Percentiles rank a stretch among this genome's conserved stretches.
phyloP scores from a whole-genome alignment of 2,888 invertebrate genomes.

The Calephelis perditalis region DNA sequence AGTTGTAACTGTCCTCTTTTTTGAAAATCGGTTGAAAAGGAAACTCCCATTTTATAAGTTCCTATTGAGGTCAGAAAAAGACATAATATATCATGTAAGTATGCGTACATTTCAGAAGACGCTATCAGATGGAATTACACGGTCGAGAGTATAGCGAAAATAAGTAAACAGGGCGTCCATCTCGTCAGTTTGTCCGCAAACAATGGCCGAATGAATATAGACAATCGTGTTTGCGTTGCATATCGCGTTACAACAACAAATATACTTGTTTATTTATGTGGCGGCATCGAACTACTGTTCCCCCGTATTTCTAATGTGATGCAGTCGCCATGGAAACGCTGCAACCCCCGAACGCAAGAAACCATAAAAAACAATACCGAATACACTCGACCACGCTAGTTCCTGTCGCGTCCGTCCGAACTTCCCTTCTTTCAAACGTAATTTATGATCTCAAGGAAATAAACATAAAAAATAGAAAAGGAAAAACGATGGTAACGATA shows the following conservation, averaged over 20 bases:
- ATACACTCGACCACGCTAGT: slow-evolving; percentile 68
- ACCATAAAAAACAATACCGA: slow-evolving; percentile 71
- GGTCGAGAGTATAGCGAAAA: slow-evolving; percentile 44
- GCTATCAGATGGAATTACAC: slow-evolving; percentile 43
- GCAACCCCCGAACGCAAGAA: slow-evolving; percentile 64
- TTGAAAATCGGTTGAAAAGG: too few relatives aligned
- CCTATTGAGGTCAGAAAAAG: too few relatives aligned
- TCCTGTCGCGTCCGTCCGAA: slow-evolving; percentile 74
- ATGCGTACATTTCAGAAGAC: slow-evolving; percentile 6
- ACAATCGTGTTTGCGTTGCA: slow-evolving; percentile 62
- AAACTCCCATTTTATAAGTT: too few relatives aligned
- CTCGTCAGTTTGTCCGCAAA: slow-evolving; percentile 69
- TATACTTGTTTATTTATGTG: slow-evolving; percentile 54
- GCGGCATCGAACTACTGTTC: slow-evolving; percentile 40
- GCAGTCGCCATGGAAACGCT: slow-evolving; percentile 68
- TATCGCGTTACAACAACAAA: slow-evolving; percentile 71
- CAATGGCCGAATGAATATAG: slow-evolving; percentile 70
- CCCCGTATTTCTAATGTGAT: slow-evolving; percentile 56
- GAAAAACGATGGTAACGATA: slow-evolving; percentile 78
- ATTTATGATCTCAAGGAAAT: slow-evolving; percentile 79
- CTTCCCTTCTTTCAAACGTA: slow-evolving; percentile 79
- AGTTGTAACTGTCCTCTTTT: too few relatives aligned
- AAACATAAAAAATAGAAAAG: slow-evolving; percentile 79
- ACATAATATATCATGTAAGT: too few relatives aligned
- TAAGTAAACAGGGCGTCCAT: slow-evolving; percentile 61